These are phyloP conservation scores for Strix aluco DNA, from an alignment of 2,113 vertebrate species.

Conservation along the genomic window DNA sequence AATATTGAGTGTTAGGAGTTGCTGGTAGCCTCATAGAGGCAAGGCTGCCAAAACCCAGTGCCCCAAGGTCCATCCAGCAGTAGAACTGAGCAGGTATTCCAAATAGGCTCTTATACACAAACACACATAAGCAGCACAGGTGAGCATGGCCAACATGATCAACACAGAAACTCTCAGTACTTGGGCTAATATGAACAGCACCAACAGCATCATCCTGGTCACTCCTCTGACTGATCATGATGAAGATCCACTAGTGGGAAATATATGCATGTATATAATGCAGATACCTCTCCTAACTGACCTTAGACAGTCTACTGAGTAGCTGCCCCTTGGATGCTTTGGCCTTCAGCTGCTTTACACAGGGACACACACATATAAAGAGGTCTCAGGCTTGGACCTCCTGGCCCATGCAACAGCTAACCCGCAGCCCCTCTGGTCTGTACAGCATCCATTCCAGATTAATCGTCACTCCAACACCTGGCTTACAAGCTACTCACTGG, in stretches of 20 bases:
- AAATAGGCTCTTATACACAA: background rate
- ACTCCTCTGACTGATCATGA: background rate
- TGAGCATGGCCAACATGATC: background rate
- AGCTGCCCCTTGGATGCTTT: background rate
- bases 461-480: background rate
- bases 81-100: background rate
- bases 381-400: background rate
- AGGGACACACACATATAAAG: background rate
- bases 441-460: background rate
- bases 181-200: background rate
- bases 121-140: accelerated
- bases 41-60: accelerated
- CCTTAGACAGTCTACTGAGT: background rate
- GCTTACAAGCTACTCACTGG: background rate
- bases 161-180: background rate
- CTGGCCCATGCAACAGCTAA: background rate
- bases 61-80: background rate
- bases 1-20: background rate
- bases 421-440: accelerated
- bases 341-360: background rate
- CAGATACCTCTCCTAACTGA: background rate
- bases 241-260: background rate
- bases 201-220: background rate
- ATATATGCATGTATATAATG: background rate
- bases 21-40: background rate